Evolutionary conservation across 2,888 invertebrate species (phyloP).

Genomic region (Euclidia mi): DNA sequence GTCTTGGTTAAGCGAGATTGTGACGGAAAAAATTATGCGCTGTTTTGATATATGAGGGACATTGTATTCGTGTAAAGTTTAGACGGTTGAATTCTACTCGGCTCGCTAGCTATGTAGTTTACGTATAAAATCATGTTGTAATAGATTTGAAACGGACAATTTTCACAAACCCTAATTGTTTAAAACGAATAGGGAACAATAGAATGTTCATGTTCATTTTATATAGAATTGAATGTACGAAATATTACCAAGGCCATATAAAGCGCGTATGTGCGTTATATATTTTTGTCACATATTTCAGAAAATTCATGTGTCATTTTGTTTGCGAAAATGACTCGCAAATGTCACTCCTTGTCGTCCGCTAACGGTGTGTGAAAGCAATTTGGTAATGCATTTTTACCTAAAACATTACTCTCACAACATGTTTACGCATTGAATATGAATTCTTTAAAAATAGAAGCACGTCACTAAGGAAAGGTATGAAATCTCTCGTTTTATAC

Average conservation of each 20-base stretch:
- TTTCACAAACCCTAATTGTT: too few species aligned
- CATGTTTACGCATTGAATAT: conserved; percentile 17
- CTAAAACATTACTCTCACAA: conserved; percentile 36
- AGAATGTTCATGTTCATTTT: neutral
- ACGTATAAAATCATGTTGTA: neutral
- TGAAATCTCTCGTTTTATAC: neutral
- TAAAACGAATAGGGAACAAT: too few species aligned
- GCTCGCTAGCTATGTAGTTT: too few species aligned
- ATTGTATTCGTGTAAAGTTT: conserved; percentile 30
- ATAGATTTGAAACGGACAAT: neutral
- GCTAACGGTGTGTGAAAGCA: conserved; percentile 74
- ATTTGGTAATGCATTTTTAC: conserved; percentile 84
- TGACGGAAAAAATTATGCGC: conserved; percentile 43
- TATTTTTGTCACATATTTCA: conserved; percentile 27
- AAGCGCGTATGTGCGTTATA: conserved; percentile 6
- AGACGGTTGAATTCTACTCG: neutral
- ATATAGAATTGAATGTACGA: too few species aligned
- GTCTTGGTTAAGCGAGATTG: conserved; percentile 65
- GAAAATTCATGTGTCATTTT: conserved; percentile 21
- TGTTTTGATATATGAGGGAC: conserved; percentile 36
- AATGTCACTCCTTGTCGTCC: conserved; percentile 63
- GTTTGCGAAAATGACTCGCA: conserved; percentile 30
- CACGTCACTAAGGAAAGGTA: conserved; percentile 3
- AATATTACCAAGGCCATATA: neutral
- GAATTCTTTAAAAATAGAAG: conserved; percentile 9